Evolutionary conservation across 2,797 vertebrate species (phyloP).

Genomic region (Caiman crocodilus): DNA sequence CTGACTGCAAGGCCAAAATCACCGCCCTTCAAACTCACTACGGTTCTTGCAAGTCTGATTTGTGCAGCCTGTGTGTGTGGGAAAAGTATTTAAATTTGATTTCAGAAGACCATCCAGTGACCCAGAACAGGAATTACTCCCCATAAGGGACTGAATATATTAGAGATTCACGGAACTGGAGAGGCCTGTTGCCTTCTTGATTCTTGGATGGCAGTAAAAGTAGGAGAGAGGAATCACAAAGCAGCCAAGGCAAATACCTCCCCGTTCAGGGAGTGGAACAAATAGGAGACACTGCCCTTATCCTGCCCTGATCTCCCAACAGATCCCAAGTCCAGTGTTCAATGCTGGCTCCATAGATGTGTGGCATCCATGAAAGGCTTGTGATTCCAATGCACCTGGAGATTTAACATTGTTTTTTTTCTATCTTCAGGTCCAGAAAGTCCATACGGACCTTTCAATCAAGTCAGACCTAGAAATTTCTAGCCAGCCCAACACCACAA

Average conservation of each 20-base stretch:
- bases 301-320: not conserved
- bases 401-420: too few species aligned
- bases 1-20: not conserved
- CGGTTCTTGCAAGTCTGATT: not conserved
- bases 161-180: accelerated
- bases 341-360: not conserved
- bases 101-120: not conserved
- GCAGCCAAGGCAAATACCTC: not conserved
- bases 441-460: too few species aligned
- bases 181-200: accelerated
- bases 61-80: not conserved
- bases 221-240: not conserved
- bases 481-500: too few species aligned
- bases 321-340: not conserved
- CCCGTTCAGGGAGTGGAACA: not conserved
- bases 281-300: not conserved
- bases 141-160: not conserved
- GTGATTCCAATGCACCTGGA: too few species aligned
- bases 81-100: not conserved
- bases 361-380: too few species aligned
- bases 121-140: not conserved
- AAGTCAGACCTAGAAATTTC: too few species aligned
- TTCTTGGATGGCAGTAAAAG: not conserved
- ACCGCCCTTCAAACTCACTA: not conserved
- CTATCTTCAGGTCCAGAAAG: too few species aligned